Evolutionary conservation across 2,888 invertebrate species (phyloP).

Genomic region (Opisthograptis luteolata): DNA sequence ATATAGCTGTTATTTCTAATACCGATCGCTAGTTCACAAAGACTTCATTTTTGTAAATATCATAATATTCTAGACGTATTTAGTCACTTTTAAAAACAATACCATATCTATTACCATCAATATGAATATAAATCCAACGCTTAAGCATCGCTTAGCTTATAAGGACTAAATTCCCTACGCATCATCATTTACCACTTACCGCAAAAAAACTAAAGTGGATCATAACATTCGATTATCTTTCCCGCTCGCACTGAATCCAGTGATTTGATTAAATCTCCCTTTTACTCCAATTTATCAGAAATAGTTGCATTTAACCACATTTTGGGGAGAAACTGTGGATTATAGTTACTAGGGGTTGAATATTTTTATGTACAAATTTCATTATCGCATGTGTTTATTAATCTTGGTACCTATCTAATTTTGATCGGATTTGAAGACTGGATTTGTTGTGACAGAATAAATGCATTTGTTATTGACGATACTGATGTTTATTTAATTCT

Average conservation of each 20-base stretch:
- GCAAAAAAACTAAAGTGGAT: conserved; percentile 64
- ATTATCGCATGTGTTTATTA: conserved; percentile 70
- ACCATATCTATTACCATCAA: conserved; percentile 2
- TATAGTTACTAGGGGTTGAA: conserved; percentile 59
- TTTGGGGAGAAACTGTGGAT: conserved; percentile 64
- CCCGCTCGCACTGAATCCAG: conserved; percentile 39
- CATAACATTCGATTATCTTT: conserved; percentile 68
- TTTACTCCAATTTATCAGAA: conserved; percentile 69
- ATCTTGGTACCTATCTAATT: conserved; percentile 42
- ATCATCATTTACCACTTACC: conserved; percentile 40
- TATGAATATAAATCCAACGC: conserved; percentile 5
- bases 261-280: conserved; percentile 76
- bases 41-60: too few species aligned
- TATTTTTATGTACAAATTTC: conserved; percentile 64
- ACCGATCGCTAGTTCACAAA: too few species aligned
- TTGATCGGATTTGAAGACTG: conserved; percentile 46
- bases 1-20: too few species aligned
- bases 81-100: conserved; percentile 4
- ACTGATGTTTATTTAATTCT: too few species aligned
- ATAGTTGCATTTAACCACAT: conserved; percentile 70
- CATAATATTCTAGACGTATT: too few species aligned
- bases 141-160: too few species aligned
- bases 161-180: conserved; percentile 15
- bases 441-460: conserved; percentile 35
- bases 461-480: conserved; percentile 27